Percentiles rank a stretch among this genome's conserved stretches.
These are phyloP conservation scores for Apocheima hispidaria DNA, from an alignment of 2,888 invertebrate species.

Conservation along the genomic window DNA sequence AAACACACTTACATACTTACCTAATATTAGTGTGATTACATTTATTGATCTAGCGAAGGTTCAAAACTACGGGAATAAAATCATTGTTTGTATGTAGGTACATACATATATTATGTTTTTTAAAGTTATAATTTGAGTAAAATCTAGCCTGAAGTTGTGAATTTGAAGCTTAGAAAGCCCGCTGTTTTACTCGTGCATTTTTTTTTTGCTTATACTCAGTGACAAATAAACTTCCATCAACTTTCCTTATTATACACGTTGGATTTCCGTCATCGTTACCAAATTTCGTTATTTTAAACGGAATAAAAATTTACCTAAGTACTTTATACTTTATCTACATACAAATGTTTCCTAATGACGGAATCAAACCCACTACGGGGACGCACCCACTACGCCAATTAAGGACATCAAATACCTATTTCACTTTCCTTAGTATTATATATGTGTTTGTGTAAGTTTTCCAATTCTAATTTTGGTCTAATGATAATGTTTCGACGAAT, in stretches of 20 bases:
- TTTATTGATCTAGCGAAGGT: too few relatives aligned
- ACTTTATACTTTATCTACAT: too few relatives aligned
- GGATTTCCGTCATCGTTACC: not conserved
- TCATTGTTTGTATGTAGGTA: too few relatives aligned
- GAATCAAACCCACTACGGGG: not conserved
- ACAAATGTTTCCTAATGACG: constrained; percentile 1
- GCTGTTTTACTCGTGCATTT: too few relatives aligned
- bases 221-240: not conserved
- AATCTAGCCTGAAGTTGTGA: too few relatives aligned
- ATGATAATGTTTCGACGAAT: not conserved
- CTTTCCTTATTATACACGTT: not conserved
- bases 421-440: not conserved
- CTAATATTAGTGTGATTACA: too few relatives aligned
- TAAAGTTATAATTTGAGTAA: too few relatives aligned
- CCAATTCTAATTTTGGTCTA: not conserved
- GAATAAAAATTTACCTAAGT: not conserved
- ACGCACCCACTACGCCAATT: constrained; percentile 4
- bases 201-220: not conserved
- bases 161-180: too few relatives aligned
- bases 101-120: too few relatives aligned
- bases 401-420: not conserved
- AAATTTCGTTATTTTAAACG: not conserved
- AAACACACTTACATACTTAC: too few relatives aligned
- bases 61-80: too few relatives aligned
- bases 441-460: not conserved